Percentiles rank a stretch among this genome's conserved stretches.
These are phyloP conservation scores for Ennomos fuscantarius DNA, from an alignment of 2,888 invertebrate species.

Conservation along the genomic window DNA sequence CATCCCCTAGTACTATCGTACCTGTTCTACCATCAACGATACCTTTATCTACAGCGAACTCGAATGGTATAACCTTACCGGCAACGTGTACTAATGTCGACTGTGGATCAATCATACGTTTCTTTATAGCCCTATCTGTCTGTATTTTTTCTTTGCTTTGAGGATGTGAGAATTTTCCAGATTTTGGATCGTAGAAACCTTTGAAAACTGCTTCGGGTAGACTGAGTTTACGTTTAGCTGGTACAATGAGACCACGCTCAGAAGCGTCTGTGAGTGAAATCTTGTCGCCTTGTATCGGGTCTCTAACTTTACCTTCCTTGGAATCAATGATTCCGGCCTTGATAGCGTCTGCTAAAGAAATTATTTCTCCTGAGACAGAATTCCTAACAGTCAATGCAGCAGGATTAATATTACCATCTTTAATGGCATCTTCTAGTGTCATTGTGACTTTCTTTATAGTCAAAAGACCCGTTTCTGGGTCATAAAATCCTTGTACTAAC, in stretches of 20 bases:
- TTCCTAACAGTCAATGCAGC: constrained; percentile 92
- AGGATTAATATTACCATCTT: constrained; percentile 90
- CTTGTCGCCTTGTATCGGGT: constrained; percentile 90
- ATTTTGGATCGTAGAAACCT: constrained; percentile 94
- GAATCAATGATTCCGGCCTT: constrained; percentile 91
- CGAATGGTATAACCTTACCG: constrained; percentile 92
- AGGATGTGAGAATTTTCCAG: constrained; percentile 93
- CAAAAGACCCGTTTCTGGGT: constrained; percentile 89
- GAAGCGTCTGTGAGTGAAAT: constrained; percentile 93
- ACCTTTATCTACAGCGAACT: constrained; percentile 91
- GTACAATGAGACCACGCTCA: constrained; percentile 92
- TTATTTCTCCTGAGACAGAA: constrained; percentile 91
- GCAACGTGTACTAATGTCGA: constrained; percentile 94
- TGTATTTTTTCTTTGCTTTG: constrained; percentile 91
- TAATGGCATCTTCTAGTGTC: constrained; percentile 90
- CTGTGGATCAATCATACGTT: constrained; percentile 93
- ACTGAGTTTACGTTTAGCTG: constrained; percentile 92
- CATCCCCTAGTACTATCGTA: constrained; percentile 86
- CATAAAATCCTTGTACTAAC: constrained; percentile 91
- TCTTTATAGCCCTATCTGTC: constrained; percentile 93
- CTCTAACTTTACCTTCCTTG: constrained; percentile 90
- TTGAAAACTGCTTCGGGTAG: constrained; percentile 95
- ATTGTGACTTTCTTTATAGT: constrained; percentile 88
- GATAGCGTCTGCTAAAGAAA: constrained; percentile 92
- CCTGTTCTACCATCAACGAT: constrained; percentile 91